These are phyloP conservation scores for Rhea americana DNA, from an alignment of 2,113 vertebrate genomes.

Conservation along the genomic window DNA sequence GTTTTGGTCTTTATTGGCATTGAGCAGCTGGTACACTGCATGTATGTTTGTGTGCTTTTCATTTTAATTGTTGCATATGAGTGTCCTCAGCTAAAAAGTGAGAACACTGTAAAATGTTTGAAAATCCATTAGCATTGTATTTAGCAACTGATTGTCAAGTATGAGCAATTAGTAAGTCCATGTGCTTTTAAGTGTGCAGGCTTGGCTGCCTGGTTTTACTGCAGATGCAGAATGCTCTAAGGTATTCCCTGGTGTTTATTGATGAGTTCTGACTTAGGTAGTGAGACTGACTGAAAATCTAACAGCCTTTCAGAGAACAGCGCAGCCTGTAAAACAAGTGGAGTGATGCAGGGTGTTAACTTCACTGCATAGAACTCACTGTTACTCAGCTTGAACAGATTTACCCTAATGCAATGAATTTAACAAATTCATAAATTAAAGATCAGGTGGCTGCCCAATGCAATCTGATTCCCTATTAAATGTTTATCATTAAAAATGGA, in stretches of 20 bases:
- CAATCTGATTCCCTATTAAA: background rate
- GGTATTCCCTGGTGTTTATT: background rate
- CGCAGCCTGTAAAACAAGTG: no score
- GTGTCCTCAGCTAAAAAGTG: background rate
- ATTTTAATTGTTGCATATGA: background rate
- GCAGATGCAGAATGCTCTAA: background rate
- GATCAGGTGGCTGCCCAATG: background rate
- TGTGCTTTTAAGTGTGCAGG: background rate
- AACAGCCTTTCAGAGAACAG: background rate
- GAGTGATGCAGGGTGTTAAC: background rate
- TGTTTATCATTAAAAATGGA: background rate
- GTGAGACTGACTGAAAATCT: rapidly evolving
- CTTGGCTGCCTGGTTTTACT: background rate
- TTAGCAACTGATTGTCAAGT: background rate
- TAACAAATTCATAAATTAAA: background rate
- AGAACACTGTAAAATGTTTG: background rate
- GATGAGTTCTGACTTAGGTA: rapidly evolving
- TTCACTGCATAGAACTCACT: background rate
- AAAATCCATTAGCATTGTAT: background rate
- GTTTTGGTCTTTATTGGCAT: background rate
- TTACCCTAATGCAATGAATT: background rate
- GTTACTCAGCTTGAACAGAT: rapidly evolving
- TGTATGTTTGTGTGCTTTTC: no score
- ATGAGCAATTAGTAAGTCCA: rapidly evolving
- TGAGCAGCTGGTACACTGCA: no score